Evolutionary conservation across 2,113 vertebrate species (phyloP), one percentile per base, ranked within the genome.

Genomic region (Ploceus nigricollis): DNA sequence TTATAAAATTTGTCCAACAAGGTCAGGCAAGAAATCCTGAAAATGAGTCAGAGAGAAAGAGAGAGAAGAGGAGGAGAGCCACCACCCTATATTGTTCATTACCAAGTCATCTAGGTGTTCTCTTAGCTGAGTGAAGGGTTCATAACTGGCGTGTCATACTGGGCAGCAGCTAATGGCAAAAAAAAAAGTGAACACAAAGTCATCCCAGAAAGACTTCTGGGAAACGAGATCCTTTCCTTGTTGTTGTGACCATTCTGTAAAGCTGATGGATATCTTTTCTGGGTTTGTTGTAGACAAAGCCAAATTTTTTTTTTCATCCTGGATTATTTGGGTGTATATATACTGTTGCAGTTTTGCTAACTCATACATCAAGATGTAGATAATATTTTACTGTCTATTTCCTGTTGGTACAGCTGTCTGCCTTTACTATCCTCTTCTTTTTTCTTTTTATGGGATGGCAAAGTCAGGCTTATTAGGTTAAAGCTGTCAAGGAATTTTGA

Each of bases 1-100:
- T 56, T 90, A 77, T 94, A 94, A 94, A 96, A 95, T 96, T 92
- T 82, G 16, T 87, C 89, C 73, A 83, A 53, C 87, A 97, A 96
- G 77, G 91, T 97, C 96, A 97, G 94, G 89, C n/a, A 95, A 89
- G 66, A 92, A 66, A 87, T 58, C 31, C 27, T 68, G 65, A 92
- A 73, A 86, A 90, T 37, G 60, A 76, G 72, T 72, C 44, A 66
- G 44, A 84, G 68, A 77, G 51, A 9, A 42, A 78, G 27, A 82
- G 50, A 6, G 47, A 73, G 33, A 37, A 22, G 39, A 6, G 18
- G 16, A 11, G 2, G 1, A 9, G 51, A 9, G 6, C 23, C 18
- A 45, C 13, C 24, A 47, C 30, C 6, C 6, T 53, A 2, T 50
- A 44, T 45, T 71, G 58, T 81, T 82, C 63, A 82, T 90, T 92